Conservation (phyloP, 2,797 vertebrate genomes). For the Esox masquinongy region DNA sequence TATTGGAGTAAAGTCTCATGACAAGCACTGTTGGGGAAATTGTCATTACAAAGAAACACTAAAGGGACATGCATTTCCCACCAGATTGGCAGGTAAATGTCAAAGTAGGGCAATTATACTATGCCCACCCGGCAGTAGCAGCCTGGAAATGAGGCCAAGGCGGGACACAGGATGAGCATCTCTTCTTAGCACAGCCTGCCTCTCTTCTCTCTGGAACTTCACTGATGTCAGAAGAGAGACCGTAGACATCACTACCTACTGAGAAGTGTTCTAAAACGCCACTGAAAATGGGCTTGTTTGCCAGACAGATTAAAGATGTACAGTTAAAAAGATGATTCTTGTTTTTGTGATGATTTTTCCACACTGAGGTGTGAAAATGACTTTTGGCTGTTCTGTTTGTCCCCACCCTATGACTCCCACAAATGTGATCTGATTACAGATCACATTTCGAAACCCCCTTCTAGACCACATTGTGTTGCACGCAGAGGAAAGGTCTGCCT, state of each 20-base stretch:
- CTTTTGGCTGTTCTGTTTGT: too few species aligned
- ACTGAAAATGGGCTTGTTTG: slow-evolving; percentile 33
- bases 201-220: slow-evolving; percentile 43
- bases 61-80: slow-evolving; percentile 35
- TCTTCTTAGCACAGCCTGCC: slow-evolving; percentile 50
- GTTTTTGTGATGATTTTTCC: too few species aligned
- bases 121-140: slow-evolving; percentile 58
- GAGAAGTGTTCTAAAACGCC: slow-evolving; percentile 63
- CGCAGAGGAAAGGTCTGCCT: too few species aligned
- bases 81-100: slow-evolving; percentile 56
- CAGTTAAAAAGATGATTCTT: background rate
- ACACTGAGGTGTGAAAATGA: too few species aligned
- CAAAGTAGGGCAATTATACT: slow-evolving; percentile 75
- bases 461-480: too few species aligned
- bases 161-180: slow-evolving; percentile 58
- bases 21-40: slow-evolving; percentile 29
- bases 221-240: slow-evolving; percentile 45
- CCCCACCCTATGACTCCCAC: too few species aligned
- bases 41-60: slow-evolving; percentile 19
- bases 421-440: too few species aligned
- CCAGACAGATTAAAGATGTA: background rate
- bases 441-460: too few species aligned
- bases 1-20: background rate
- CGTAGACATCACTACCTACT: slow-evolving; percentile 37
- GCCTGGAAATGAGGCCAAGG: slow-evolving; percentile 70